Evolutionary conservation across 2,113 vertebrate genomes (phyloP).

Genomic region (Xiphophorus maculatus): DNA sequence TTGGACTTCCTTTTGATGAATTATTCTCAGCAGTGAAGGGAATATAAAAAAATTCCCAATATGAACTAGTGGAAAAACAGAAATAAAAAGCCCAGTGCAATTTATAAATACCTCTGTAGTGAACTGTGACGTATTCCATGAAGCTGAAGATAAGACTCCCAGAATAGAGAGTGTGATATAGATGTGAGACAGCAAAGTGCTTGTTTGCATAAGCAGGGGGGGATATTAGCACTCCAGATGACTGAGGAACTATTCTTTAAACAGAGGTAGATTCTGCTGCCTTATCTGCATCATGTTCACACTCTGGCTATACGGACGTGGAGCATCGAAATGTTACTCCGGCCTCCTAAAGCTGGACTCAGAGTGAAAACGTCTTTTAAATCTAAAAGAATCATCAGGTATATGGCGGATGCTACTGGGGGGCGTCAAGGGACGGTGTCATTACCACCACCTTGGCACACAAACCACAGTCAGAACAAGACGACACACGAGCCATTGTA

Average conservation of each 20-base stretch:
- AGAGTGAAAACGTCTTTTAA: conserved; percentile 46
- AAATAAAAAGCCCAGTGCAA: not conserved
- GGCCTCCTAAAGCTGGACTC: conserved; percentile 34
- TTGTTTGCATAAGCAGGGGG: conserved; percentile 17
- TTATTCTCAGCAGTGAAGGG: conserved; percentile 13
- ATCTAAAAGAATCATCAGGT: conserved; percentile 65
- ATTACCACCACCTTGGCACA: conserved; percentile 50
- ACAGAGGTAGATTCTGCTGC: conserved; percentile 15
- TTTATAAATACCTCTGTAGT: conserved; percentile 53
- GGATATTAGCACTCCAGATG: conserved; percentile 14
- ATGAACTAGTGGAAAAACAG: conserved; percentile 29
- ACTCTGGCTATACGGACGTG: not conserved
- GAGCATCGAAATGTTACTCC: conserved; percentile 14
- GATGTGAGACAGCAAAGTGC: conserved; percentile 46
- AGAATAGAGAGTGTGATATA: conserved; percentile 69
- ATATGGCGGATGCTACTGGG: conserved; percentile 50
- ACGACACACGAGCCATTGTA: conserved; percentile 48
- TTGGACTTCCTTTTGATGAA: not conserved
- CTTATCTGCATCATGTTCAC: conserved; percentile 32
- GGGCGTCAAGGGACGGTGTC: conserved; percentile 31
- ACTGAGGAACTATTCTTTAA: conserved; percentile 18
- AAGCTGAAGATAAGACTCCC: conserved; percentile 73
- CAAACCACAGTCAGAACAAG: conserved; percentile 4
- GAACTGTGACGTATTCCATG: conserved; percentile 67
- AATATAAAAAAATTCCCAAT: conserved; percentile 11